Conservation (phyloP, 2,888 invertebrate genomes). For the Polietes domitor region DNA sequence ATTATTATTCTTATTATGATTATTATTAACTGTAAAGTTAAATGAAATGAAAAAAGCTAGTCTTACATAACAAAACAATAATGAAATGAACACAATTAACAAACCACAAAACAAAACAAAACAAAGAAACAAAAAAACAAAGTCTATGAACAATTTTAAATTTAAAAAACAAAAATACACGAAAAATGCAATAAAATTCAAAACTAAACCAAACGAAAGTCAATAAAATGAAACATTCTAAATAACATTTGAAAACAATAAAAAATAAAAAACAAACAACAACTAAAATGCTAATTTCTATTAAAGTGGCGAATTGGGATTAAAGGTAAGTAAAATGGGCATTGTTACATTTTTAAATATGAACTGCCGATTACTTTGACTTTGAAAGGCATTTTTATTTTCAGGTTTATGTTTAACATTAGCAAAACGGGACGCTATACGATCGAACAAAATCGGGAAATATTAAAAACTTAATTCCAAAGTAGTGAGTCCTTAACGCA, state of each 20-base stretch:
- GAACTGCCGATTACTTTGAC: too few relatives aligned
- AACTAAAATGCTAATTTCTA: background rate
- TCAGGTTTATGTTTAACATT: too few relatives aligned
- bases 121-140: background rate
- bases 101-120: background rate
- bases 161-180: slow-evolving; percentile 27
- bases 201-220: slow-evolving; percentile 33
- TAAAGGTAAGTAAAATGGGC: background rate
- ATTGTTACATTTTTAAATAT: too few relatives aligned
- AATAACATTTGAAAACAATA: slow-evolving; percentile 11
- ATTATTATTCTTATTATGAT: background rate
- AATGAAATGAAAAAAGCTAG: slow-evolving; percentile 25
- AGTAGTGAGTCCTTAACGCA: too few relatives aligned
- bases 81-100: background rate
- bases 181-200: slow-evolving; percentile 29
- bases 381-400: too few relatives aligned
- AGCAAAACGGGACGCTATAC: too few relatives aligned
- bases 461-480: too few relatives aligned
- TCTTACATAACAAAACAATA: background rate
- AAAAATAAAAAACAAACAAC: slow-evolving; percentile 1
- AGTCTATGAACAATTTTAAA: background rate
- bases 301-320: background rate
- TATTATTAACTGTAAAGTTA: slow-evolving; percentile 51
- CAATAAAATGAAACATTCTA: slow-evolving; percentile 33
- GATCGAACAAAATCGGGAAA: too few relatives aligned